Percentiles rank a stretch among this genome's conserved stretches.
Evolutionary conservation across 1,140 invertebrate genomes (phyloP).

Genomic region (Anthonomus grandis): DNA sequence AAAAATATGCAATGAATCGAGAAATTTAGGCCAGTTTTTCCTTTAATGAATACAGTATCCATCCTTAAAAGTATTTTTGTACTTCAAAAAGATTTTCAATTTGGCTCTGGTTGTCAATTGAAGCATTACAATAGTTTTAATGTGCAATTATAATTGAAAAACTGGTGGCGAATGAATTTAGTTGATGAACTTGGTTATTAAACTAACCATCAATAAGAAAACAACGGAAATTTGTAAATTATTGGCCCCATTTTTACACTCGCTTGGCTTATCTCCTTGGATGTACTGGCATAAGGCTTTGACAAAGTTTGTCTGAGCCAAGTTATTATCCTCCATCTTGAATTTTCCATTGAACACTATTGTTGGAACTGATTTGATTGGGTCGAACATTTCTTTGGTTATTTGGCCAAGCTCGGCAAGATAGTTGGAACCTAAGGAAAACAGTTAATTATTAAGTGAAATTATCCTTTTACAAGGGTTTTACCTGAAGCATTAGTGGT

Average conservation of each 20-base stretch:
- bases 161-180: no score
- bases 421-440: conserved; percentile 37
- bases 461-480: not conserved
- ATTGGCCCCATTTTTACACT: conserved; percentile 32
- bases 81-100: no score
- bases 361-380: conserved; percentile 53
- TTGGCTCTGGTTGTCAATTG: no score
- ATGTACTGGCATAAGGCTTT: conserved; percentile 40
- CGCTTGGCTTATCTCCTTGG: conserved; percentile 32
- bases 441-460: conserved; percentile 9
- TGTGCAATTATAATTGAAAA: no score
- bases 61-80: no score
- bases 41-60: no score
- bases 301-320: conserved; percentile 40
- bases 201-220: conserved; percentile 5
- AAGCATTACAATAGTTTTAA: no score
- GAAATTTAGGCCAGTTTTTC: no score
- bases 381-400: conserved; percentile 48
- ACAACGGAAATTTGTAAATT: conserved; percentile 16
- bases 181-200: conserved; percentile 15
- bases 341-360: conserved; percentile 51
- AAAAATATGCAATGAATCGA: no score
- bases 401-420: conserved; percentile 48
- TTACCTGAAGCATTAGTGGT: conserved; percentile 51
- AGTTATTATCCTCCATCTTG: conserved; percentile 34